Evolutionary conservation across 2,113 vertebrate genomes (phyloP), one percentile per base, ranked within the genome.

Genomic region (Eidolon helvum): DNA sequence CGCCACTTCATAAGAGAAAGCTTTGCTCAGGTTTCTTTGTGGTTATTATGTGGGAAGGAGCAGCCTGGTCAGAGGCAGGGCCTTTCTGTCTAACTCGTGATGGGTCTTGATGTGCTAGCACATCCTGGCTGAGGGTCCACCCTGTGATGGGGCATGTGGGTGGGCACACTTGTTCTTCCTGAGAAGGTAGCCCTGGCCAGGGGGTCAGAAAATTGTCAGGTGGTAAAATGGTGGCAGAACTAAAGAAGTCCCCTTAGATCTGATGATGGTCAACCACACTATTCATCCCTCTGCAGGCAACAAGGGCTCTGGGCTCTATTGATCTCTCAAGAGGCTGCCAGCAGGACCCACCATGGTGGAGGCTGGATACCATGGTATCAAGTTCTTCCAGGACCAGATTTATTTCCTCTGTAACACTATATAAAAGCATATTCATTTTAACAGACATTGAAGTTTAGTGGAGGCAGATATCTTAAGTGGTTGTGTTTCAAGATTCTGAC

Each of bases 121-220:
- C 69, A 15, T 33, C 53, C 72, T 86, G 45, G 43, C 26, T 3
- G 0, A 24, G 28, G 45, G 43, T 55, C 30, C 45, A 12, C 7
- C 19, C 33, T 61, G n/a, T 24, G 14, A 2, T 22, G 28, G 43
- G 18, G 48, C 33, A n/a, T 14, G 14, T 30, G 59, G 61, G 12
- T 55, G 19, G 74, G 40, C 24, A 19, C 38, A 24, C 48, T 61
- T 33, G 40, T 59, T 86, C 61, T 89, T 45, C 78, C 84, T 90
- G 16, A 91, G 91, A 96, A 95, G 71, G 92, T 95, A 97, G 95
- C 96, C 83, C 97, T 94, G 61, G 48, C 33, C 69, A 94, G 83
- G 75, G 92, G 96, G 98, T 98, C 98, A 98, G 78, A 84, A 97
- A 97, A 85, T 97, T 97, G 94, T 98, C 98, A 97, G 96, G 78